Percentiles rank a stretch among this genome's conserved stretches.
Conservation (phyloP, 2,113 vertebrate genomes). For the Opisthocomus hoazin region DNA sequence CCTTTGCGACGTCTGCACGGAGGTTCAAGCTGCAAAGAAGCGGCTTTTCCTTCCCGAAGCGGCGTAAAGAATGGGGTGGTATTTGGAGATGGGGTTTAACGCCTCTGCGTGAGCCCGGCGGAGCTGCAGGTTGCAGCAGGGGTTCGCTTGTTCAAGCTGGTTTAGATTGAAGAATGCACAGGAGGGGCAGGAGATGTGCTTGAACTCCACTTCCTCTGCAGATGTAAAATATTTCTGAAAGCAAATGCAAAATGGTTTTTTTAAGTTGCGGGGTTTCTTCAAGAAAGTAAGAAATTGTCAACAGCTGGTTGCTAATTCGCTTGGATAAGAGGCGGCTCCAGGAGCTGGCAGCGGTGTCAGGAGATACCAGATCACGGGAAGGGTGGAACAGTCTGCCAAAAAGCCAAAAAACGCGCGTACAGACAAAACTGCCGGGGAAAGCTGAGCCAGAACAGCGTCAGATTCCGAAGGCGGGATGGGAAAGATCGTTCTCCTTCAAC, state of each 20-base stretch:
- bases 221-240: background rate
- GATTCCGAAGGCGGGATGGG: background rate
- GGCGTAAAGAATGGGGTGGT: background rate
- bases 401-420: background rate
- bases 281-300: too few species aligned
- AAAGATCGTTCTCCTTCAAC: background rate
- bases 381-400: background rate
- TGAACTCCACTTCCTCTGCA: background rate
- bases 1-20: background rate
- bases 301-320: accelerated
- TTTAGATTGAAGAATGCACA: background rate
- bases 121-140: background rate
- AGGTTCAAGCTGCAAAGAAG: background rate
- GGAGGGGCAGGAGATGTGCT: background rate
- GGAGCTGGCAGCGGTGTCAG: background rate
- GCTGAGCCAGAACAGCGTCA: accelerated
- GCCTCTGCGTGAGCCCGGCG: background rate
- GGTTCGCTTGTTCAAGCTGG: background rate
- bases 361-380: background rate
- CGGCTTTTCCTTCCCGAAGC: background rate
- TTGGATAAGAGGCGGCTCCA: background rate
- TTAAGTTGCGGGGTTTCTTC: background rate
- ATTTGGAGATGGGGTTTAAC: too few species aligned
- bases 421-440: background rate
- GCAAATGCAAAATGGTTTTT: accelerated